Conservation (phyloP, 2,113 vertebrate genomes). For the Ophthalmolycus amberensis region DNA sequence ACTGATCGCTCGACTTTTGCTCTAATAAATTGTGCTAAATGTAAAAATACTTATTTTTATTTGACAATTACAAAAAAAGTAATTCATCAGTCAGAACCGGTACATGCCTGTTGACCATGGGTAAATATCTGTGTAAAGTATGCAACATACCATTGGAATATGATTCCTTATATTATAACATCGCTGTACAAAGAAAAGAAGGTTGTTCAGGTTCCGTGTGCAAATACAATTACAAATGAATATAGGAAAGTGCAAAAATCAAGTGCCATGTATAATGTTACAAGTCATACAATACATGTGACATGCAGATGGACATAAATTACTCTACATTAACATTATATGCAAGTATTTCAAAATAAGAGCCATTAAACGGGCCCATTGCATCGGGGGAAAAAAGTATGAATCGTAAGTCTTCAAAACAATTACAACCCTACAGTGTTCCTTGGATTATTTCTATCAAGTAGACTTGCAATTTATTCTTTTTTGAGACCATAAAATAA, state of each 20-base stretch:
- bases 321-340: conserved; percentile 23
- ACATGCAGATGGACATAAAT: conserved; percentile 13
- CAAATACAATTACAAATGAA: neutral
- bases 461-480: neutral
- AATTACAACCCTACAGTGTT: too few species aligned
- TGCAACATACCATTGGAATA: neutral
- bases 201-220: neutral
- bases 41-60: neutral
- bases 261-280: neutral
- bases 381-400: too few species aligned
- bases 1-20: neutral
- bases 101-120: neutral
- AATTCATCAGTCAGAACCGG: neutral
- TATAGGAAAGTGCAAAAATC: neutral
- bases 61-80: neutral
- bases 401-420: neutral
- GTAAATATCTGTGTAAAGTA: neutral
- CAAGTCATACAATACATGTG: conserved; percentile 13
- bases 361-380: neutral
- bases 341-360: conserved; percentile 13
- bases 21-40: neutral
- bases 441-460: neutral
- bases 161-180: neutral
- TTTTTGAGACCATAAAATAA: neutral
- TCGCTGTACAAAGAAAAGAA: neutral